phyloP scores from a whole-genome alignment of 2,888 invertebrate genomes.

The Calameuta idolon region DNA sequence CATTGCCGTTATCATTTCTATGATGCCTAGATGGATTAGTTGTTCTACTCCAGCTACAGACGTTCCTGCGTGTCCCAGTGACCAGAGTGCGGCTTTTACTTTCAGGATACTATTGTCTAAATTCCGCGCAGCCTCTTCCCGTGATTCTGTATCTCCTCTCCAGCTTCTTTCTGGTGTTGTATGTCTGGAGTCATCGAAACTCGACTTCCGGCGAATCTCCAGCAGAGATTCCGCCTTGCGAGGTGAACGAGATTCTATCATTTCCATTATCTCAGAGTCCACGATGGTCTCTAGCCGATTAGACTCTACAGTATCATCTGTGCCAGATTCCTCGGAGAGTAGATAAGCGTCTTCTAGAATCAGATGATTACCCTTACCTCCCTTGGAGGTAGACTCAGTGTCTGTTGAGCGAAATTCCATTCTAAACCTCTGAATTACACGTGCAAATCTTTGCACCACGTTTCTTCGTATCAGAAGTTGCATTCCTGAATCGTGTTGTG shows the following conservation, averaged over 20 bases:
- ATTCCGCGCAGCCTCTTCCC: constrained; percentile 41
- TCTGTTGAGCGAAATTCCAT: constrained; percentile 48
- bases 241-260: constrained; percentile 31
- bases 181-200: constrained; percentile 58
- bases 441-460: constrained; percentile 67
- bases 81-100: constrained; percentile 92
- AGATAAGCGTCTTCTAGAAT: constrained; percentile 45
- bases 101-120: constrained; percentile 71
- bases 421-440: constrained; percentile 62
- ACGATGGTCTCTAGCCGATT: constrained; percentile 61
- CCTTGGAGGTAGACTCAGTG: constrained; percentile 44
- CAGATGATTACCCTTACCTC: constrained; percentile 37
- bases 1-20: constrained; percentile 72
- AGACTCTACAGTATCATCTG: constrained; percentile 49
- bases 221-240: constrained; percentile 46
- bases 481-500: constrained; percentile 75
- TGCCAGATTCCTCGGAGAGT: constrained; percentile 50
- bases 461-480: constrained; percentile 71
- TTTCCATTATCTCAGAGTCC: constrained; percentile 57
- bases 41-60: constrained; percentile 82
- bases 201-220: constrained; percentile 55
- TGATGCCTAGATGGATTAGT: constrained; percentile 72
- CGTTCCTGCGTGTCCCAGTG: constrained; percentile 84
- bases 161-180: constrained; percentile 59
- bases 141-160: constrained; percentile 44